Conservation (phyloP, 2,797 vertebrate genomes). For the Micrastur ruficollis region DNA sequence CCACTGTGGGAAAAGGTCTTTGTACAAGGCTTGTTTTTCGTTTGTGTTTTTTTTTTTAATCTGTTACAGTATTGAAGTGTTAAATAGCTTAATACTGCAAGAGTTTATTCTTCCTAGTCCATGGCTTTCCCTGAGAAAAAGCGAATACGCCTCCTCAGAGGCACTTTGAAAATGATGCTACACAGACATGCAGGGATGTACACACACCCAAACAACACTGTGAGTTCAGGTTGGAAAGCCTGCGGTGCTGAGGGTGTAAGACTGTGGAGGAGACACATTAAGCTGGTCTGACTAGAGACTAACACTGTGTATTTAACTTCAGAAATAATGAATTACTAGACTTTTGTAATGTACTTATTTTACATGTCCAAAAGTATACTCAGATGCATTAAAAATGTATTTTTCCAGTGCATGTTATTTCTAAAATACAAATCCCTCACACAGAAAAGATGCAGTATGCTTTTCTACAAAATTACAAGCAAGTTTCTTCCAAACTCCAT, state of each 20-base stretch:
- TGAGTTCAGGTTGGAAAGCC: not conserved
- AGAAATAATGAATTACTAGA: not conserved
- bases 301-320: not conserved
- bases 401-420: not conserved
- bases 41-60: not conserved
- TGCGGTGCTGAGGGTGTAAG: not conserved
- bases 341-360: not conserved
- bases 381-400: not conserved
- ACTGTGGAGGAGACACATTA: not conserved
- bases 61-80: not conserved
- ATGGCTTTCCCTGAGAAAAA: not conserved
- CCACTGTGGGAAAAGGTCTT: not conserved
- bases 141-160: not conserved
- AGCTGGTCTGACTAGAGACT: not conserved
- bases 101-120: not conserved
- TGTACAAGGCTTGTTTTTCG: not conserved
- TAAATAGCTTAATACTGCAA: not conserved
- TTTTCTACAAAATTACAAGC: not conserved
- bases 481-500: not conserved
- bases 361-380: not conserved
- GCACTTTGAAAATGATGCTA: not conserved
- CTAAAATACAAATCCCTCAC: not conserved
- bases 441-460: not conserved
- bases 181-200: not conserved
- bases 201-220: fast-evolving